Base-by-base conservation (phyloP, 2,113 vertebrate species). In the Tachysurus vachellii region DNA sequence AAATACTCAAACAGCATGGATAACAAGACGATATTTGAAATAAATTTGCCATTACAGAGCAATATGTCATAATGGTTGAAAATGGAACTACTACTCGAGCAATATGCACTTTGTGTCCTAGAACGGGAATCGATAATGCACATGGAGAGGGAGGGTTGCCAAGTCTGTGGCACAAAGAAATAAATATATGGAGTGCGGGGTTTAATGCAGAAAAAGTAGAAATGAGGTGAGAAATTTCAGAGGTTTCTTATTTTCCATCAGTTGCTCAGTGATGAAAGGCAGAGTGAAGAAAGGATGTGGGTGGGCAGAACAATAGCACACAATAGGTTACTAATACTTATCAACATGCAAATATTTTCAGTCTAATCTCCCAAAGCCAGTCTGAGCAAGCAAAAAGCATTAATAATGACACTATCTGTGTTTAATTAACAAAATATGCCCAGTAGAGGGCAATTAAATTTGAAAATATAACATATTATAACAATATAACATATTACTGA, bases 31-130 rank as follows among this genome's bases (percentile, higher is more conserved):
- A 80, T 54, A 68, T 70, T 57, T 73, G 47, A 47, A 81, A 64
- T 83, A 66, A 21, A 23, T 44, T 83, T 54, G 28, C 71, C 81
- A 83, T 83, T 87, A 64, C 17, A 83, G 66, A 4, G 47, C 85
- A 28, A 28, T 44, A 64, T 77, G 70, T 66, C 70, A 42, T 76
- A 76, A 76, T 76, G 59, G 70, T 70, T 83, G 71, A 47, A 87
- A 77, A 83, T 31, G 54, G 47, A 62, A 68, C 81, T 11, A 61
- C 62, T 62, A 13, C 70, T 50, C 77, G 28, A 53, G 57, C 56
- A 83, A 76, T 53, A 44, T 79, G 36, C 71, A 28, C 8, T 57
- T 83, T 21, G 88, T 87, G 87, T 91, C 89, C 86, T 89, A 89
- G 82, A 28, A 84, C 82, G 76, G 73, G 36, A 64, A 93, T 80